These are phyloP conservation scores for Branchipolynoe longqiensis DNA, from an alignment of 2,888 invertebrate species.

Conservation along the genomic window DNA sequence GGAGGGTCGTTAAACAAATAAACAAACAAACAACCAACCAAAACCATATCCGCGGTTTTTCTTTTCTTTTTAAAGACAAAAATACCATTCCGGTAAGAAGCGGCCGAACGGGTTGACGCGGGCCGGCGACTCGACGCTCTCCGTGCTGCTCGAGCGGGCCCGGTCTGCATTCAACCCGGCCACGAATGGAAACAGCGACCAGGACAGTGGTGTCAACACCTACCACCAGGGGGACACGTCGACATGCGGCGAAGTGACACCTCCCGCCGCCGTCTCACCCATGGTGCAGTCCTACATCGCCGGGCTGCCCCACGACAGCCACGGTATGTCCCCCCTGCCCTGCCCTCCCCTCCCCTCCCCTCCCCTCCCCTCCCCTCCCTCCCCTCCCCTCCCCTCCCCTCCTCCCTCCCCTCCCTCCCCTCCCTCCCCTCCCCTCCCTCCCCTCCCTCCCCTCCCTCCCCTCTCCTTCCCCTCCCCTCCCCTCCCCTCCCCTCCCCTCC, in stretches of 20 bases:
- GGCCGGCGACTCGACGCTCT: slow-evolving; percentile 58
- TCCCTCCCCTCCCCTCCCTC: too few relatives aligned
- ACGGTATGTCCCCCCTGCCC: too few relatives aligned
- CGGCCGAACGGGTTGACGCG: slow-evolving; percentile 61
- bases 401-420: too few relatives aligned
- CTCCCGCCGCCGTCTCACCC: slow-evolving; percentile 57
- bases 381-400: too few relatives aligned
- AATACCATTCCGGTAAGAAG: slow-evolving; percentile 61
- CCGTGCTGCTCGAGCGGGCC: slow-evolving; percentile 61
- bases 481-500: too few relatives aligned
- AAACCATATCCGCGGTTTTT: too few relatives aligned
- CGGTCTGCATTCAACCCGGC: slow-evolving; percentile 25
- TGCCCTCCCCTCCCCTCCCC: too few relatives aligned
- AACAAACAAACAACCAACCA: too few relatives aligned
- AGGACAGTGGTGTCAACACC: slow-evolving; percentile 64
- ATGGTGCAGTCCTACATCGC: slow-evolving; percentile 63
- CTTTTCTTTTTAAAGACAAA: slow-evolving; percentile 39
- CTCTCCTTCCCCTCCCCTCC: too few relatives aligned
- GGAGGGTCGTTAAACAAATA: too few relatives aligned
- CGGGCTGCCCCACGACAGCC: slow-evolving; percentile 52
- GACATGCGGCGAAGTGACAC: slow-evolving; percentile 61
- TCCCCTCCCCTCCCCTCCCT: too few relatives aligned
- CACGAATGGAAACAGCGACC: slow-evolving; percentile 60
- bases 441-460: too few relatives aligned
- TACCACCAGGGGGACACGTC: slow-evolving; percentile 49